A percentile compares a stretch with the other conserved stretches of the same genome.
Evolutionary conservation across 1,140 invertebrate species (phyloP).

Genomic region (Drosophila suzukii): DNA sequence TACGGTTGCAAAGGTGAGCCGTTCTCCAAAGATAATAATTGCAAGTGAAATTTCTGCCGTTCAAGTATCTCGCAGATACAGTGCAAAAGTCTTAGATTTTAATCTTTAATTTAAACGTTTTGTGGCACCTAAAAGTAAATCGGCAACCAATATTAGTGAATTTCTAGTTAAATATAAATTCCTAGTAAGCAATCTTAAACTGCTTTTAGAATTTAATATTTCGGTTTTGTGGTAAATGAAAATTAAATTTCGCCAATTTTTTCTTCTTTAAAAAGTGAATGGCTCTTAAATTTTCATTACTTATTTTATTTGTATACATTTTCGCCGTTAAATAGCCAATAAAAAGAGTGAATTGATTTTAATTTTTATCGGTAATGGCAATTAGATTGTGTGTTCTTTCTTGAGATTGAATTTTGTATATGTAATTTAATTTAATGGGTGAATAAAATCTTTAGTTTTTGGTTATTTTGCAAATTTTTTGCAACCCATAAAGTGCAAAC

Average conservation of each 20-base stretch:
- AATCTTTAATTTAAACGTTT: slow-evolving; percentile 30
- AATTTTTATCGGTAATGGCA: neutral
- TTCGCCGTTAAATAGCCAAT: slow-evolving; percentile 3
- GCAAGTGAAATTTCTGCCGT: slow-evolving; percentile 24
- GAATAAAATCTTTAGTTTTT: neutral
- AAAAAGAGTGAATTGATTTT: slow-evolving; percentile 2
- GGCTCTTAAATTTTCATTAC: slow-evolving; percentile 1
- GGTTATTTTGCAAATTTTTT: neutral
- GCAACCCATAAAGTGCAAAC: neutral
- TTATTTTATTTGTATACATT: slow-evolving; percentile 4
- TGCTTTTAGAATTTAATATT: slow-evolving; percentile 18
- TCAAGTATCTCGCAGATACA: slow-evolving; percentile 31
- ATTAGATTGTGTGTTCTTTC: neutral
- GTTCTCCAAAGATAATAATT: slow-evolving; percentile 67
- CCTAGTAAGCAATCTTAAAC: neutral
- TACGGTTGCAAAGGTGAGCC: slow-evolving; percentile 84
- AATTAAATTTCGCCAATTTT: slow-evolving; percentile 8
- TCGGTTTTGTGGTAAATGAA: slow-evolving; percentile 13
- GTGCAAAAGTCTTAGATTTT: slow-evolving; percentile 24
- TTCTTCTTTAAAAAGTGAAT: slow-evolving; percentile 11
- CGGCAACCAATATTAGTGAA: slow-evolving; percentile 5
- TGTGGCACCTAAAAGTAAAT: slow-evolving; percentile 35
- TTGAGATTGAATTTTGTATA: neutral
- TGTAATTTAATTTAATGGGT: neutral
- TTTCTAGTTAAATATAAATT: slow-evolving; percentile 1